Evolutionary conservation across 2,888 invertebrate species (phyloP).

Genomic region (Drosophila subsilvestris): DNA sequence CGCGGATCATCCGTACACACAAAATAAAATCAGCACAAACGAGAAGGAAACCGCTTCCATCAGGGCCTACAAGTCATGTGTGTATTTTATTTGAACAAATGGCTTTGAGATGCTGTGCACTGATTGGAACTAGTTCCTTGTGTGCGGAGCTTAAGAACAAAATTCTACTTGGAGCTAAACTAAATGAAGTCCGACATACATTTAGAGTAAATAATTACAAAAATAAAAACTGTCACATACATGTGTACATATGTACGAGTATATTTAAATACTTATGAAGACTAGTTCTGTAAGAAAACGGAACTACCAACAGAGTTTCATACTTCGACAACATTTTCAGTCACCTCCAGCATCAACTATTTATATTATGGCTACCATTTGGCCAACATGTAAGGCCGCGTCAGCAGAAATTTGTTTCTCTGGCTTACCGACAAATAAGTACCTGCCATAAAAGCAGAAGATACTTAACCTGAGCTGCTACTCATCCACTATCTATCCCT

Average conservation of each 20-base stretch:
- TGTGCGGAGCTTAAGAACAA: no score
- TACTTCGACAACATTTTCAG: not conserved
- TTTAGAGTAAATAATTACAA: not conserved
- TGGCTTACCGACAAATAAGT: conserved; percentile 59
- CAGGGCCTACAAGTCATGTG: conserved; percentile 27
- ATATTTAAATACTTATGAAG: not conserved
- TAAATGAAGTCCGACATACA: no score
- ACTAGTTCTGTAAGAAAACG: not conserved
- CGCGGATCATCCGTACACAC: conserved; percentile 40
- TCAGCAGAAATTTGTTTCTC: conserved; percentile 63
- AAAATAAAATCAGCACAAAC: conserved; percentile 57
- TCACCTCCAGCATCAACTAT: conserved; percentile 22
- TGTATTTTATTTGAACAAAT: conserved; percentile 19
- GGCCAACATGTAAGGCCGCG: conserved; percentile 56
- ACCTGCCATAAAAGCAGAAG: conserved; percentile 69
- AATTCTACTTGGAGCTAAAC: no score
- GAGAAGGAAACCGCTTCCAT: conserved; percentile 15
- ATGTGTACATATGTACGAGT: no score
- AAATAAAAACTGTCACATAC: not conserved
- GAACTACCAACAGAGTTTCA: not conserved
- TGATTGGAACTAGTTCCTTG: conserved; percentile 29
- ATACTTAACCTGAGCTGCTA: conserved; percentile 49
- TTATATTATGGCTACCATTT: conserved; percentile 11
- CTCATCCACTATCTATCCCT: conserved; percentile 28
- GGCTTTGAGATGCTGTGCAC: not conserved